phyloP scores from a whole-genome alignment of 2,797 vertebrate species.

The Danio albolineatus region DNA sequence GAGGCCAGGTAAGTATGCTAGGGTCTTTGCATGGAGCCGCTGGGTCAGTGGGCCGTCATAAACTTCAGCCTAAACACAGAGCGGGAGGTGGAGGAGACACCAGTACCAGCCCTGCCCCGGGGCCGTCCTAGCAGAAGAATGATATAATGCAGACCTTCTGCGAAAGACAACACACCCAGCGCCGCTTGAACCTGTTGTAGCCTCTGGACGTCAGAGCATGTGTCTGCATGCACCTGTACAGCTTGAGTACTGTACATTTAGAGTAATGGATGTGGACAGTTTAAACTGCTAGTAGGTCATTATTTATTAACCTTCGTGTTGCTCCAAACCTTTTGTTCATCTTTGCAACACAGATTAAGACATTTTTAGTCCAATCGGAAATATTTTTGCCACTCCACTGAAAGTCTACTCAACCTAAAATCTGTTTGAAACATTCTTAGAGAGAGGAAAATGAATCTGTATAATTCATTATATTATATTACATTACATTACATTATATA shows the following conservation, averaged over 20 bases:
- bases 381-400: too few relatives aligned
- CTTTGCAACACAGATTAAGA: too few relatives aligned
- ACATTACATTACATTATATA: too few relatives aligned
- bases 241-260: background rate
- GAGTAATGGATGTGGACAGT: conserved; percentile 15
- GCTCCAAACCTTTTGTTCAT: too few relatives aligned
- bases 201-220: conserved; percentile 17
- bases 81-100: conserved; percentile 49
- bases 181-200: background rate
- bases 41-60: conserved; percentile 53
- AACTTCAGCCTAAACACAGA: conserved; percentile 56
- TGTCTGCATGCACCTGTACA: conserved; percentile 33
- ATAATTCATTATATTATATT: too few relatives aligned
- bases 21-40: conserved; percentile 26
- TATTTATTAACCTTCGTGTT: too few relatives aligned
- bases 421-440: too few relatives aligned
- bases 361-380: too few relatives aligned
- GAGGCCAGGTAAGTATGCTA: conserved; percentile 37
- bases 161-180: background rate
- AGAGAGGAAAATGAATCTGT: too few relatives aligned
- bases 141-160: conserved; percentile 30
- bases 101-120: conserved; percentile 51
- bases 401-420: too few relatives aligned
- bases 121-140: conserved; percentile 23
- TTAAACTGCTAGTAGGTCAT: background rate